Conservation (phyloP, 2,113 vertebrate species). For the Tragelaphus scriptus region DNA sequence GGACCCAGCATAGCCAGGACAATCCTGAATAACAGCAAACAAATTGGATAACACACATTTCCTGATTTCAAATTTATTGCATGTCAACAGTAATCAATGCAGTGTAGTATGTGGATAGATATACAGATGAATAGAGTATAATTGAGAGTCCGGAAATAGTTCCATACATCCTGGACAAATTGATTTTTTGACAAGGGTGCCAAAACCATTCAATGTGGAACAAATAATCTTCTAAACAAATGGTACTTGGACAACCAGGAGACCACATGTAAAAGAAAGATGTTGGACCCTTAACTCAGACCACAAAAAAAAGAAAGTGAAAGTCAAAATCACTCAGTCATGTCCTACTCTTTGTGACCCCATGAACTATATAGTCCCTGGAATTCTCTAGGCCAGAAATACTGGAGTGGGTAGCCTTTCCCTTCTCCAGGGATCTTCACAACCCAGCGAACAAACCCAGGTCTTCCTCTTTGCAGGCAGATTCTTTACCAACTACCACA, state of each 20-base stretch:
- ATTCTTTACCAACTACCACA: background rate
- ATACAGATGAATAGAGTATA: background rate
- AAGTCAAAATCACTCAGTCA: rapidly evolving
- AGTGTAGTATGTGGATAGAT: background rate
- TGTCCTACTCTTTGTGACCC: background rate
- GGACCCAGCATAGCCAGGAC: background rate
- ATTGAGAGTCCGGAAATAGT: background rate
- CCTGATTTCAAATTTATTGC: background rate
- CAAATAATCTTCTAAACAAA: background rate
- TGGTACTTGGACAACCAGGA: background rate
- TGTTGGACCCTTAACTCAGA: background rate
- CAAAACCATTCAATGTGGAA: background rate
- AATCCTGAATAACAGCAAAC: background rate
- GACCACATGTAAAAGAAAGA: background rate
- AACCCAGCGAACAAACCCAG: background rate
- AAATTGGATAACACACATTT: background rate
- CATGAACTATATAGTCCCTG: background rate
- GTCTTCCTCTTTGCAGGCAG: background rate
- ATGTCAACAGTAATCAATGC: background rate
- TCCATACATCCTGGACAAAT: background rate
- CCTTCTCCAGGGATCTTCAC: background rate
- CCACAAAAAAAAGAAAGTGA: background rate
- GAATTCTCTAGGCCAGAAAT: background rate
- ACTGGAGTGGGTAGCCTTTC: background rate
- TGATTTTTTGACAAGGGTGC: background rate